Percentiles rank a stretch among this genome's conserved stretches.
These are phyloP conservation scores for Calidris pygmaea DNA, from an alignment of 2,113 vertebrate species.

Conservation along the genomic window DNA sequence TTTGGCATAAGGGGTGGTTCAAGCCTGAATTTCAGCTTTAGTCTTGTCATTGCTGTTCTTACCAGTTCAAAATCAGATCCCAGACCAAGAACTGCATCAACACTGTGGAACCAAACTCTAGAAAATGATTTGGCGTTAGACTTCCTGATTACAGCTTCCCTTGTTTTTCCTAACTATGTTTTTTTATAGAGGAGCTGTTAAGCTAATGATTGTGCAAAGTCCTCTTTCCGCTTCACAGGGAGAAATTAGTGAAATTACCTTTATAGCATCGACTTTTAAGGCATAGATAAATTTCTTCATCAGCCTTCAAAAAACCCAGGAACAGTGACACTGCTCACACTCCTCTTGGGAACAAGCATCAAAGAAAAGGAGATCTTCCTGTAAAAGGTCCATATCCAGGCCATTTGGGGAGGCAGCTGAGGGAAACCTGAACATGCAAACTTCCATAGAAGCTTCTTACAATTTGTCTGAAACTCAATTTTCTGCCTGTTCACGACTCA, in stretches of 20 bases:
- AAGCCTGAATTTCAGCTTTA: background rate
- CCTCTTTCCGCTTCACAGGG: background rate
- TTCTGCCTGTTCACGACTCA: background rate
- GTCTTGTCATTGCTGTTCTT: background rate
- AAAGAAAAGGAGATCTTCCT: background rate
- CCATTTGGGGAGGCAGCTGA: background rate
- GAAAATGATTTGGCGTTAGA: background rate
- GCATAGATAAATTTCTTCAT: background rate
- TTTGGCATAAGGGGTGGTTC: background rate
- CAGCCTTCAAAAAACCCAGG: background rate
- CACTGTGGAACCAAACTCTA: background rate
- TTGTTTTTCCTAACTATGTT: background rate
- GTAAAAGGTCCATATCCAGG: background rate
- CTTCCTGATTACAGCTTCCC: background rate
- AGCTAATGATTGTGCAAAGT: background rate
- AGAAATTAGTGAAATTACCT: background rate
- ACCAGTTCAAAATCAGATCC: background rate
- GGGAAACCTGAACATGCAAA: background rate
- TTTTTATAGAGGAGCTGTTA: background rate
- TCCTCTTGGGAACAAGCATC: background rate
- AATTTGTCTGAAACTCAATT: background rate
- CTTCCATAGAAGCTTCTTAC: background rate
- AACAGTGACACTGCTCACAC: background rate
- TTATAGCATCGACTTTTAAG: background rate
- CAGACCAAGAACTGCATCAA: background rate